These are phyloP conservation scores for Platanista minor DNA, from an alignment of 2,113 vertebrate genomes.

Conservation along the genomic window DNA sequence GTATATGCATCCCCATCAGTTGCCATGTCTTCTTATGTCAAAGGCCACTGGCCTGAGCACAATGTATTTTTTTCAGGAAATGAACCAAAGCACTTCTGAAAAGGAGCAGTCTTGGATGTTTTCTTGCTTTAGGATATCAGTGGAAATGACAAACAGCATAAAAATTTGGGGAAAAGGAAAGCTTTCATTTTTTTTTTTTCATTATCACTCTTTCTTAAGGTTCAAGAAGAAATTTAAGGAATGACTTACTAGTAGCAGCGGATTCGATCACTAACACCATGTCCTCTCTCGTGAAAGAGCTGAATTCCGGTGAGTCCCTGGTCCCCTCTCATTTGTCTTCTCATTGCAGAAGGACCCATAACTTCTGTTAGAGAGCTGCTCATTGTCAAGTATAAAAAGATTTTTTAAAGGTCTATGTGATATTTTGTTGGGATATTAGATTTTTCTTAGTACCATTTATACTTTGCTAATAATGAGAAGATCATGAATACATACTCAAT, in stretches of 20 bases:
- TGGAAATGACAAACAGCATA: neutral
- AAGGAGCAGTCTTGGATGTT: neutral
- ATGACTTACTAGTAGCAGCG: slow-evolving; percentile 95
- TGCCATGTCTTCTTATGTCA: neutral
- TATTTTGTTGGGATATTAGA: neutral
- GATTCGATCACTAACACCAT: slow-evolving; percentile 99
- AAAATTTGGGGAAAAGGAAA: neutral
- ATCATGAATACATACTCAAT: neutral
- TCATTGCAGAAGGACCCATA: neutral
- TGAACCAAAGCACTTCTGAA: neutral
- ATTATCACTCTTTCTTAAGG: slow-evolving; percentile 82
- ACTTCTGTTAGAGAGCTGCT: neutral
- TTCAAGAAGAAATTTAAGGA: slow-evolving; percentile 95
- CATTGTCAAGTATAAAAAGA: neutral
- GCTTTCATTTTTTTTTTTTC: slow-evolving; percentile 38
- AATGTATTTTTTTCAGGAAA: neutral
- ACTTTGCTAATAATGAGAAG: neutral
- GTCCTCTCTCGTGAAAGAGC: slow-evolving; percentile 97
- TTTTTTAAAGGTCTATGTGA: neutral
- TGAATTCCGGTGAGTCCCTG: slow-evolving; percentile 92
- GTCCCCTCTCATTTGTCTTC: neutral
- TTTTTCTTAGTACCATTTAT: neutral
- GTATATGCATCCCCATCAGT: neutral
- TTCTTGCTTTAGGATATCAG: neutral
- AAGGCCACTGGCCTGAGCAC: neutral